Evolutionary conservation across 2,113 vertebrate species (phyloP).

Genomic region (Motacilla tschutschensis): DNA sequence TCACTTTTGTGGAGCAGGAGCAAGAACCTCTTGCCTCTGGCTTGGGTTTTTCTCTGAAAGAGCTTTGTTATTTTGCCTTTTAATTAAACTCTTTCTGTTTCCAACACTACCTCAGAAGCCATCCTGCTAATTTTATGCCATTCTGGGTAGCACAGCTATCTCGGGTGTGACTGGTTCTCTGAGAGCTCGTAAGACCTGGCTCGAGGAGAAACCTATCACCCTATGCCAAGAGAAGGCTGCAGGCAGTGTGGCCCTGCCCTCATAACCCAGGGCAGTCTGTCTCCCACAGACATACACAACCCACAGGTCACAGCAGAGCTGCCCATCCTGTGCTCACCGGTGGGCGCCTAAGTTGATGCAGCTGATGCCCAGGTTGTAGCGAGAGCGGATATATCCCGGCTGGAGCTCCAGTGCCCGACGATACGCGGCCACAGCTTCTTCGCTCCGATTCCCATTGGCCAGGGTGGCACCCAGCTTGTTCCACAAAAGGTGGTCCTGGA

Average conservation of each 20-base stretch:
- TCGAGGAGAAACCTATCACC: too few species aligned
- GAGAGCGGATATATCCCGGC: conserved; percentile 94
- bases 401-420: conserved; percentile 91
- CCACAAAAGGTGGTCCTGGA: conserved; percentile 94
- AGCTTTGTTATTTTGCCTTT: too few species aligned
- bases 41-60: too few species aligned
- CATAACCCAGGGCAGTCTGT: rapidly evolving
- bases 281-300: background rate
- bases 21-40: too few species aligned
- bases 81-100: too few species aligned
- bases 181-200: too few species aligned
- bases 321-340: conserved; percentile 75
- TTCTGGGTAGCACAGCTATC: too few species aligned
- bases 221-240: background rate
- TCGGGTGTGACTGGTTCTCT: too few species aligned
- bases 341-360: conserved; percentile 95
- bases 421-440: conserved; percentile 93
- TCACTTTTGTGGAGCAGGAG: too few species aligned
- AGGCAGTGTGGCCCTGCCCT: background rate
- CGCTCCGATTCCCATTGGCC: conserved; percentile 93
- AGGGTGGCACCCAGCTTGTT: conserved; percentile 95
- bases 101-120: too few species aligned
- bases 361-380: conserved; percentile 97
- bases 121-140: too few species aligned
- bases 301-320: background rate